Conservation (phyloP, 1,140 invertebrate species). For the Caenorhabditis brenneri region DNA sequence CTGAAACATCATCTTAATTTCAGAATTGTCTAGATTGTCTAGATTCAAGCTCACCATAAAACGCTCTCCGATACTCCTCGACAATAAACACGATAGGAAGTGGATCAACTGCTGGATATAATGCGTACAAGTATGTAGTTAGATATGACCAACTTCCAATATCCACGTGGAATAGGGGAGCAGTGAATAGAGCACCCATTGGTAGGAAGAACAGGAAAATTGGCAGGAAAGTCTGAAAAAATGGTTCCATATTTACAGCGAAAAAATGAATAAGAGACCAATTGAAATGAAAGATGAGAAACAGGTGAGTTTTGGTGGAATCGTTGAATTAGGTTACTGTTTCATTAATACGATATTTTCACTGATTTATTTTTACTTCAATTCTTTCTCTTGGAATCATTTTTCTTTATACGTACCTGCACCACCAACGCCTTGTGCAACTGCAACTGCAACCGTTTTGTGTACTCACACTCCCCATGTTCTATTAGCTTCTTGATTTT, state of each 20-base stretch:
- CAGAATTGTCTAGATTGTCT: too few relatives aligned
- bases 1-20: too few relatives aligned
- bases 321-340: neutral
- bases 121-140: neutral
- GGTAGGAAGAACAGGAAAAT: neutral
- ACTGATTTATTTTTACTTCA: neutral
- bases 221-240: neutral
- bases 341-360: neutral
- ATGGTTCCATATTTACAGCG: neutral
- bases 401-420: neutral
- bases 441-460: neutral
- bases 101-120: neutral
- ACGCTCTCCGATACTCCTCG: neutral
- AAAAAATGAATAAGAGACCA: too few relatives aligned
- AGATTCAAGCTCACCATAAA: neutral
- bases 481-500: neutral
- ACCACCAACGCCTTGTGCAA: neutral
- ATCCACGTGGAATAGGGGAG: neutral
- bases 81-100: slow-evolving; percentile 1
- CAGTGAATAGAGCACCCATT: neutral
- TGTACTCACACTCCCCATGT: slow-evolving; percentile 11
- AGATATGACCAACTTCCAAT: slow-evolving; percentile 11
- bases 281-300: neutral
- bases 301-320: neutral
- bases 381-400: neutral